These are phyloP conservation scores for Pecten maximus DNA, from an alignment of 2,888 invertebrate genomes.

Conservation along the genomic window DNA sequence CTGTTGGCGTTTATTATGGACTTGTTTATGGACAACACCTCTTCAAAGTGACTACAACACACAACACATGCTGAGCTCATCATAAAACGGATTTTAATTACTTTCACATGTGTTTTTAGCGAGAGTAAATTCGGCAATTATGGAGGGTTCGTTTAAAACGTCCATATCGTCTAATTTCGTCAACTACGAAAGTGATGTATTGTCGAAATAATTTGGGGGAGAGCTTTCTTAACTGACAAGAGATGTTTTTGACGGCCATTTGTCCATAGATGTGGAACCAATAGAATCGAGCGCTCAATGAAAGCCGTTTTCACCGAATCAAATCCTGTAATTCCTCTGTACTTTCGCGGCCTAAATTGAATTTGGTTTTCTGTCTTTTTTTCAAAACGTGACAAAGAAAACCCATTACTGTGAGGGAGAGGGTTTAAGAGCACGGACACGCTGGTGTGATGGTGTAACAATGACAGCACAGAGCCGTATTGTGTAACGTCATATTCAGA, in stretches of 20 bases:
- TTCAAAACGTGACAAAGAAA: neutral
- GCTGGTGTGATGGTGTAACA: neutral
- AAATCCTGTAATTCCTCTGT: neutral
- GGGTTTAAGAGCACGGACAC: neutral
- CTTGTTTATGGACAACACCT: too few species aligned
- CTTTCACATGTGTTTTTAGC: too few species aligned
- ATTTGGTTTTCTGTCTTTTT: neutral
- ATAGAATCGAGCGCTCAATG: neutral
- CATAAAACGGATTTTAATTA: too few species aligned
- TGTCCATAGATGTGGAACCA: neutral
- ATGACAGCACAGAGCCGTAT: too few species aligned
- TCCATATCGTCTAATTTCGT: neutral
- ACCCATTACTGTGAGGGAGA: neutral
- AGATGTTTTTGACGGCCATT: neutral
- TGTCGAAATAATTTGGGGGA: neutral
- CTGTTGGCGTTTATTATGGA: too few species aligned
- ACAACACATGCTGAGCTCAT: too few species aligned
- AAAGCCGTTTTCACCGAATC: neutral
- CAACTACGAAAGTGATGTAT: neutral
- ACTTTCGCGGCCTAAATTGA: constrained; percentile 17
- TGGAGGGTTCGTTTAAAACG: neutral
- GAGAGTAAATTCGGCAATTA: too few species aligned
- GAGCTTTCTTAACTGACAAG: neutral
- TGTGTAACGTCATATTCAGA: too few species aligned
- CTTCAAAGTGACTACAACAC: too few species aligned